phyloP scores from a whole-genome alignment of 1,140 invertebrate genomes.

The Zaprionus tsacasi region DNA sequence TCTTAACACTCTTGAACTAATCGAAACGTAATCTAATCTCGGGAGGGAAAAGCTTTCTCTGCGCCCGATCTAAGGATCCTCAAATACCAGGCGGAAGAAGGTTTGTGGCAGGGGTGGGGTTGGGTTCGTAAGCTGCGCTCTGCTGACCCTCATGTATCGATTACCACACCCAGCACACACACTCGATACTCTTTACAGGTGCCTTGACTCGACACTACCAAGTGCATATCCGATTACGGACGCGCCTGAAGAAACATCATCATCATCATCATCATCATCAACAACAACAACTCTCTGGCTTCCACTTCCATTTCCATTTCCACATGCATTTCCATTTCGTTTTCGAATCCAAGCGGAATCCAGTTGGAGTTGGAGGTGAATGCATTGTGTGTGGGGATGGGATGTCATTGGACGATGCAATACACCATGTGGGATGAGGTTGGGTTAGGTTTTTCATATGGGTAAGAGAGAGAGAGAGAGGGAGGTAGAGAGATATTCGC shows the following conservation, averaged over 20 bases:
- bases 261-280: constrained; percentile 28
- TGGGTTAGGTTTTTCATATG: neutral
- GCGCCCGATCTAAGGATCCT: neutral
- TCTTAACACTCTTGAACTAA: neutral
- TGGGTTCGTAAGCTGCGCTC: constrained; percentile 23
- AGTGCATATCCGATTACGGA: constrained; percentile 35
- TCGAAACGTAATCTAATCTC: neutral
- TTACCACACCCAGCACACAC: constrained; percentile 39
- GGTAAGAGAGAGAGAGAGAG: neutral
- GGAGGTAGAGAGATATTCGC: neutral
- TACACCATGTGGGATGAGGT: neutral
- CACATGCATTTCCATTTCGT: constrained; percentile 5
- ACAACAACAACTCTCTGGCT: constrained; percentile 8
- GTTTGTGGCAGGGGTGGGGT: neutral
- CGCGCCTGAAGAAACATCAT: neutral
- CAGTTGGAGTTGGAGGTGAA: constrained; percentile 38
- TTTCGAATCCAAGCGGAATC: neutral
- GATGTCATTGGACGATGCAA: neutral
- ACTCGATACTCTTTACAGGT: constrained; percentile 33
- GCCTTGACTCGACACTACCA: constrained; percentile 1
- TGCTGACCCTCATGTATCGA: constrained; percentile 51
- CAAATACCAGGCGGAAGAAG: neutral
- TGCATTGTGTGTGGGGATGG: constrained; percentile 10
- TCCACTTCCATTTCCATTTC: constrained; percentile 1
- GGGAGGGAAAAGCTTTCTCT: neutral